These are phyloP conservation scores for Beris chalybata DNA, from an alignment of 2,888 invertebrate genomes.

Conservation along the genomic window DNA sequence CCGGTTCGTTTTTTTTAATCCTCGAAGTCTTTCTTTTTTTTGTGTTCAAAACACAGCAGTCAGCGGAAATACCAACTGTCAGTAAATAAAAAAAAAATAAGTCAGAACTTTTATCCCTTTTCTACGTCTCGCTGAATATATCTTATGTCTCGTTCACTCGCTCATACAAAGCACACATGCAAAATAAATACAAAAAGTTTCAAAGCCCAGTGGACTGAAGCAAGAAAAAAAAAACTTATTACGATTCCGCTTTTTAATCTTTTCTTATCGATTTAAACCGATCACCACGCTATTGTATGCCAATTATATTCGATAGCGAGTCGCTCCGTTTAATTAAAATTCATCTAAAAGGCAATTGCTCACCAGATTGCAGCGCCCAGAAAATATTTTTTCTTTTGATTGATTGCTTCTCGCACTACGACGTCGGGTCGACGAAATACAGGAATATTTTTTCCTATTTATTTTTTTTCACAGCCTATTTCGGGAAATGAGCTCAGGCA, in stretches of 20 bases:
- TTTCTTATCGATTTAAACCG: constrained; percentile 14
- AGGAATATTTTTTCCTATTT: too few relatives aligned
- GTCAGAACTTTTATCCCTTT: constrained; percentile 6
- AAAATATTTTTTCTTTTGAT: too few relatives aligned
- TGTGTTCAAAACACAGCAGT: constrained; percentile 4
- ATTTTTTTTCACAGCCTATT: constrained; percentile 27
- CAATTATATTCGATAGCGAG: not conserved
- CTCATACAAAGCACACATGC: constrained; percentile 14
- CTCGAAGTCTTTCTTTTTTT: not conserved
- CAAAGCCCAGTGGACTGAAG: constrained; percentile 1
- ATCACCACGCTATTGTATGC: constrained; percentile 3
- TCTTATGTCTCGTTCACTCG: constrained; percentile 1
- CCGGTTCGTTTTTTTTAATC: constrained; percentile 5
- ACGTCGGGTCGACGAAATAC: too few relatives aligned
- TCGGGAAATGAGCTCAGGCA: constrained; percentile 13
- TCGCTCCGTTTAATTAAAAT: not conserved
- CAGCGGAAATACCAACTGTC: constrained; percentile 18
- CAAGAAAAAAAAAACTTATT: constrained; percentile 23
- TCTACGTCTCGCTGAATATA: not conserved
- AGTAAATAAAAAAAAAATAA: constrained; percentile 19
- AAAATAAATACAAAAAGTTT: constrained; percentile 10
- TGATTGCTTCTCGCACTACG: too few relatives aligned
- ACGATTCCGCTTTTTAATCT: constrained; percentile 15
- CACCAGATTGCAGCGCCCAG: not conserved
- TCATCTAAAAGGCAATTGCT: not conserved